phyloP scores from a whole-genome alignment of 1,140 invertebrate species.

The Temnothorax nylanderi region DNA sequence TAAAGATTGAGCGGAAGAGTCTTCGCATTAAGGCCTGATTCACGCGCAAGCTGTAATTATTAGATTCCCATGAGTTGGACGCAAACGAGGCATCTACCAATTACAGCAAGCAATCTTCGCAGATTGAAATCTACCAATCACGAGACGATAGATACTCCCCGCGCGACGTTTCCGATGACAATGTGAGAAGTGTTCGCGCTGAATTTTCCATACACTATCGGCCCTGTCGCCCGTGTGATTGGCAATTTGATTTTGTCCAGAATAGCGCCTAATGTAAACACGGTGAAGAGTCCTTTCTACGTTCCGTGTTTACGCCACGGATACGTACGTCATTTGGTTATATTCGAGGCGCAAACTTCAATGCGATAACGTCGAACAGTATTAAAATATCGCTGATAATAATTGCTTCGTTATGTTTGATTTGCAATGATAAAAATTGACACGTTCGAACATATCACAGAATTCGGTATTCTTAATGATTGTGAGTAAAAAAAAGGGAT shows the following conservation, averaged over 20 bases:
- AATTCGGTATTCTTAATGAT: neutral
- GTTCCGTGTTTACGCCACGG: neutral
- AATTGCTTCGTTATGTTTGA: neutral
- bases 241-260: slow-evolving; percentile 46
- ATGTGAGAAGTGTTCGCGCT: neutral
- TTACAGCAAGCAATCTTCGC: slow-evolving; percentile 61
- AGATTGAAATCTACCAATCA: slow-evolving; percentile 62
- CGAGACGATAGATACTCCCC: neutral
- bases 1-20: neutral
- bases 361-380: neutral
- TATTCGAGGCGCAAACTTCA: neutral
- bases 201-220: slow-evolving; percentile 33
- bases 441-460: neutral
- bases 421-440: neutral
- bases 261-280: slow-evolving; percentile 38
- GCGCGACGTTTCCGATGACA: slow-evolving; percentile 33
- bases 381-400: neutral
- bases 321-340: neutral
- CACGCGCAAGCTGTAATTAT: slow-evolving; percentile 31
- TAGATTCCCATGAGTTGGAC: slow-evolving; percentile 24
- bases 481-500: neutral
- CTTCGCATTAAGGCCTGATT: neutral
- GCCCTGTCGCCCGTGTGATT: slow-evolving; percentile 17
- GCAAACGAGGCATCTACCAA: slow-evolving; percentile 66
- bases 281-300: neutral